Conservation (phyloP, 1,140 invertebrate genomes). For the Drosophila jambulina region DNA sequence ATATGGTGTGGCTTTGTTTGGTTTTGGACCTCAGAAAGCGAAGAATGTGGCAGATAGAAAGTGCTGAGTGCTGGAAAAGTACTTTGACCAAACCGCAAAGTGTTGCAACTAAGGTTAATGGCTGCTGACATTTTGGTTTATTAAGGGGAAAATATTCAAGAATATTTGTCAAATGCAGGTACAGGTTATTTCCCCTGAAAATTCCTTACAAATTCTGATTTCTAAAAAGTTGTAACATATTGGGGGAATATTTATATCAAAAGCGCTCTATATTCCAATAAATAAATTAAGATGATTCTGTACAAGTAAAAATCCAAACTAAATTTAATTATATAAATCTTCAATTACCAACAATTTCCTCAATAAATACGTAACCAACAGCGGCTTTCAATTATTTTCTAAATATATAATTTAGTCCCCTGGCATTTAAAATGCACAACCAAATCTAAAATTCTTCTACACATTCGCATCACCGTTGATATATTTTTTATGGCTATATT, state of each 20-base stretch:
- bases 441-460: constrained; percentile 27
- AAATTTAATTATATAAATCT: constrained; percentile 2
- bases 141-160: constrained; percentile 1
- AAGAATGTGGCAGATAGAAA: constrained; percentile 18
- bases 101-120: constrained; percentile 21
- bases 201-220: not conserved
- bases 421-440: constrained; percentile 6
- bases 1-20: constrained; percentile 38
- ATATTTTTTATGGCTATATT: constrained; percentile 33
- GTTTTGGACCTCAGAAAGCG: not conserved
- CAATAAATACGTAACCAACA: not conserved
- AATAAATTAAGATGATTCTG: not conserved
- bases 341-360: not conserved
- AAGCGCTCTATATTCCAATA: not conserved
- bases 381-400: constrained; percentile 29
- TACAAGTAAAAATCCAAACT: not conserved
- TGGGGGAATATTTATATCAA: not conserved
- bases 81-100: constrained; percentile 29
- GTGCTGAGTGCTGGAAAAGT: constrained; percentile 15
- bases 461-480: constrained; percentile 11
- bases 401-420: constrained; percentile 28
- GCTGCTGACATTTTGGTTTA: constrained; percentile 23
- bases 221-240: no score
- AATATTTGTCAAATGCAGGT: not conserved
- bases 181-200: no score